These are phyloP conservation scores for Atethmia centrago DNA, from an alignment of 2,888 invertebrate genomes.

Conservation along the genomic window DNA sequence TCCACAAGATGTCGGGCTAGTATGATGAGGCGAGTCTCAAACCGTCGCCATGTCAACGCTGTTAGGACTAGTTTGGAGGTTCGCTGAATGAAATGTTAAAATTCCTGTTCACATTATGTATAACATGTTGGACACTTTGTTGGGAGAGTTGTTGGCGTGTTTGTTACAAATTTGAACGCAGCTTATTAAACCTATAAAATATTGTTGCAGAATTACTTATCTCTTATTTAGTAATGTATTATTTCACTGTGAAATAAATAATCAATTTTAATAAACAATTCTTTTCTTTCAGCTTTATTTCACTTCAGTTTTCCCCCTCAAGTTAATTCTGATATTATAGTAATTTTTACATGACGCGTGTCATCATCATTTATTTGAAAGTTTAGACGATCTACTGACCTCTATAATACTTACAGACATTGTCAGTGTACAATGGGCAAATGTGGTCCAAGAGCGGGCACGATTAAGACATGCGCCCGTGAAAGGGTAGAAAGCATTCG, in stretches of 20 bases:
- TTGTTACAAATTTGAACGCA: background rate
- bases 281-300: slow-evolving; percentile 44
- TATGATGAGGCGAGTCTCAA: background rate
- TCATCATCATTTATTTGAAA: background rate
- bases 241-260: slow-evolving; percentile 52
- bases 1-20: too few species aligned
- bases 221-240: slow-evolving; percentile 34
- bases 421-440: background rate
- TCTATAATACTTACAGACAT: background rate
- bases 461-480: background rate
- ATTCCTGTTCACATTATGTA: background rate
- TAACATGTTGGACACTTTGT: background rate
- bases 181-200: background rate
- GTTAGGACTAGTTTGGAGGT: background rate
- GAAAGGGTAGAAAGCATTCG: too few species aligned
- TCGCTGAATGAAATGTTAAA: background rate
- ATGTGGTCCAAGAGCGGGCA: background rate
- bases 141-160: too few species aligned
- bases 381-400: background rate
- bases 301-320: background rate
- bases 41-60: background rate
- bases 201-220: slow-evolving; percentile 33
- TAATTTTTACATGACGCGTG: background rate
- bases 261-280: slow-evolving; percentile 55
- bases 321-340: background rate